Base-by-base conservation (phyloP, 2,797 vertebrate species). In the Lerista edwardsae region DNA sequence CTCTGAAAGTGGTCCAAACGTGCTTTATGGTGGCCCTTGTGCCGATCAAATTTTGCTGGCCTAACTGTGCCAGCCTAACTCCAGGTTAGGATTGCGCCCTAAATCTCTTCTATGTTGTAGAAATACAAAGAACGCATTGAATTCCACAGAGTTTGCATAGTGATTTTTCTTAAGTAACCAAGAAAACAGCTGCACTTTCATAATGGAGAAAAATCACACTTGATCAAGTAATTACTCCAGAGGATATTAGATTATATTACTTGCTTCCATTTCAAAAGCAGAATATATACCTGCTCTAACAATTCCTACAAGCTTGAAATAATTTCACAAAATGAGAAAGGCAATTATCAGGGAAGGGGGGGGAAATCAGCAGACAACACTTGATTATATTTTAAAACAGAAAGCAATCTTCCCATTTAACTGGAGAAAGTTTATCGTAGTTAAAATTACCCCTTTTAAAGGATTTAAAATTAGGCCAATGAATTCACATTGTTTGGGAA, bases 61-160 rank as follows among this genome's bases (percentile, higher is more conserved):
- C n/a, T n/a, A n/a, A n/a, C n/a, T n/a, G n/a, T n/a, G n/a, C n/a
- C n/a, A n/a, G n/a, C n/a, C n/a, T n/a, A n/a, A n/a, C n/a, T n/a
- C n/a, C n/a, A n/a, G n/a, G n/a, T n/a, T n/a, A n/a, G n/a, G n/a
- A n/a, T n/a, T n/a, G n/a, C n/a, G n/a, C n/a, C n/a, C 31, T 36
- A 34, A 36, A 27, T 29, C 15, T 79, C 62, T 79, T 36, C 17
- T 51, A 39, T 19, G 19, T 31, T 64, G 44, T n/a, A 83, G 61
- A 87, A 84, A 90, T 39, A 39, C 44, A 84, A 83, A 83, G 84
- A 94, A 90, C 69, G 84, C 79, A 84, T 90, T 85, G 69, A 82
- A 89, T 95, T 95, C 96, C 94, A 96, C 61, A 96, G 93, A 95
- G 94, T 96, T 96, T 94, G 95, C 95, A 94, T 94, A 95, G 87